Evolutionary conservation across 2,888 invertebrate species (phyloP), one percentile per base, ranked within the genome.

Genomic region (Polymixis lichenea): DNA sequence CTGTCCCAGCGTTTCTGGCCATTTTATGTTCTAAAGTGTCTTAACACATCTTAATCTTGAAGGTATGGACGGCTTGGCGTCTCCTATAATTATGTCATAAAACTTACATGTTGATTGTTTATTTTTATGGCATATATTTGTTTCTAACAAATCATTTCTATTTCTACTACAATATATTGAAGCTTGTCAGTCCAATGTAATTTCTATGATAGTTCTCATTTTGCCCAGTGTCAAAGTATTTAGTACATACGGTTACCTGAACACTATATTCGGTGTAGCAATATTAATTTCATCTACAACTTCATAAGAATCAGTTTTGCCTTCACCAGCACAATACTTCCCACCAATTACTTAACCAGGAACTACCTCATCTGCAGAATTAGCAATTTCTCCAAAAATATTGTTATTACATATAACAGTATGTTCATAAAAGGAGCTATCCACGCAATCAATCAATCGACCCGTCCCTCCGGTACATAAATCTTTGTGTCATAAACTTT

Each of bases 401-500:
- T 67, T 72, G 69, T 78, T 86, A 83, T 82, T 66, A 32, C 68
- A 49, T 72, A 51, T 70, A 46, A 32, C 62, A 66, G 49, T 66
- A 72, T 67, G 58, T 66, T 66, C 71, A 78, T 77, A 87, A 77
- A 81, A 55, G 64, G 43, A 25, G 56, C 62, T 78, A 74, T 80
- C 74, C 75, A 61, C 66, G 66, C 78, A 88, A 87, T 88, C 87
- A 88, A 88, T 87, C 87, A 88, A 72, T 69, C 65, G 80, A n/a
- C 17, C 61, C 71, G 70, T 83, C 89, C 83, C 84, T 71, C 32
- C 32, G 77, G 76, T 75, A 78, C 83, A 85, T 87, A 88, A 87
- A 87, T 88, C 87, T 87, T 82, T 77, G 65, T 78, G 77, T 86
- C 89, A 84, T 88, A 88, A 88, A 87, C 73, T 88, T 88, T 87